phyloP scores from a whole-genome alignment of 2,797 vertebrate species.

The Neosalanx taihuensis region DNA sequence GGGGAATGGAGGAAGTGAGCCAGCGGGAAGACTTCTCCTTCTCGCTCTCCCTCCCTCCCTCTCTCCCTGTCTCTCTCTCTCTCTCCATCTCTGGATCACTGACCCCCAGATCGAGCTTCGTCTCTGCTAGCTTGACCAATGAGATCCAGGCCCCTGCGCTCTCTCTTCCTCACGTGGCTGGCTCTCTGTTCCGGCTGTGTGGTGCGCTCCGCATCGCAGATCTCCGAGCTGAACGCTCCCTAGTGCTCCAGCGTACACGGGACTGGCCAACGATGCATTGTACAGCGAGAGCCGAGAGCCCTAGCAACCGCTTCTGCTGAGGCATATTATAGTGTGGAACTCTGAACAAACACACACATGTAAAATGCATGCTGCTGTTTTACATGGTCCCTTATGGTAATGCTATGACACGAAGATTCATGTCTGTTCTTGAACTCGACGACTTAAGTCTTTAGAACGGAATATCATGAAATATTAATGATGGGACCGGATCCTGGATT shows the following conservation, averaged over 20 bases:
- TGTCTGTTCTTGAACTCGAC: constrained; percentile 12
- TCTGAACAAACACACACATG: neutral
- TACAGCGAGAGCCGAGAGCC: neutral
- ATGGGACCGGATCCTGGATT: neutral
- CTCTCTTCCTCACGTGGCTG: constrained; percentile 61
- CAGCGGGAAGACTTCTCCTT: constrained; percentile 1
- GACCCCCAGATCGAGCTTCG: constrained; percentile 26
- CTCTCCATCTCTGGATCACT: constrained; percentile 41
- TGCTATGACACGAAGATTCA: neutral
- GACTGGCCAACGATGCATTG: neutral
- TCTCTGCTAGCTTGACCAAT: constrained; percentile 37
- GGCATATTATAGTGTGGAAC: neutral
- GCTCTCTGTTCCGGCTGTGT: constrained; percentile 32
- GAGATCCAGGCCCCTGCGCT: constrained; percentile 40
- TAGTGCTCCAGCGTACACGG: constrained; percentile 25
- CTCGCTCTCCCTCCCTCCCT: constrained; percentile 7
- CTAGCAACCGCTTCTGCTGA: neutral
- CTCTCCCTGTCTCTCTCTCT: constrained; percentile 1
- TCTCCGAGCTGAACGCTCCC: constrained; percentile 27
- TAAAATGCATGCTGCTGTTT: constrained; percentile 8
- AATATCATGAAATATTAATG: constrained; percentile 19
- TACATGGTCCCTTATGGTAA: neutral
- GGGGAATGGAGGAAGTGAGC: constrained; percentile 30
- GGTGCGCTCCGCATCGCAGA: constrained; percentile 37
- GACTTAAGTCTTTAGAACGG: constrained; percentile 22